Percentiles rank a stretch among this genome's conserved stretches.
Conservation (phyloP, 2,888 invertebrate species). For the Drosophila maculinotata region DNA sequence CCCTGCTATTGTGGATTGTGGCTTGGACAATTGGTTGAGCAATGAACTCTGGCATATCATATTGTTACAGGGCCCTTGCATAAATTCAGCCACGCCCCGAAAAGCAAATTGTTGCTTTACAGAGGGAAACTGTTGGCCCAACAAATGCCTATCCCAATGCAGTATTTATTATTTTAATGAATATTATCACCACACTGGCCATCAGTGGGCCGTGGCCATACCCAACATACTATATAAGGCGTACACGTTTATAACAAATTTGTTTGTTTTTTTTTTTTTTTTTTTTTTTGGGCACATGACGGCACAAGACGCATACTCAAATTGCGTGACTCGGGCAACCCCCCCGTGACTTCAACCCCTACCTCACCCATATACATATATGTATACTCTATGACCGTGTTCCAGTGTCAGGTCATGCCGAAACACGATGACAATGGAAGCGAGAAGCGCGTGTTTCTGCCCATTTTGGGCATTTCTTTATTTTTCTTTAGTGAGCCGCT, state of each 20-base stretch:
- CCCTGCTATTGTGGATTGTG: conserved; percentile 5
- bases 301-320: conserved; percentile 60
- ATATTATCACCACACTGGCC: conserved; percentile 28
- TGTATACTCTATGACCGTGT: conserved; percentile 14
- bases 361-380: background rate
- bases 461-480: conserved; percentile 30
- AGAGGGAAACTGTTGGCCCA: background rate
- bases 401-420: conserved; percentile 49
- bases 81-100: conserved; percentile 8
- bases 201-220: too few species aligned
- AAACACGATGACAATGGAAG: conserved; percentile 41
- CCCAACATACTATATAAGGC: conserved; percentile 29
- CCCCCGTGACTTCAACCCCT: background rate
- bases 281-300: conserved; percentile 43
- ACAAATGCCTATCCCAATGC: conserved; percentile 12
- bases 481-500: conserved; percentile 10
- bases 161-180: conserved; percentile 57
- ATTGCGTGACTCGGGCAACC: conserved; percentile 60
- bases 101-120: background rate
- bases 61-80: background rate
- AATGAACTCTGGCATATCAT: background rate
- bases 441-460: conserved; percentile 34
- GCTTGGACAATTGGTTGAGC: conserved; percentile 15
- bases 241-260: conserved; percentile 49
- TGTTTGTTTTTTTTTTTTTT: conserved; percentile 5